These are phyloP conservation scores for Mimas tiliae DNA, from an alignment of 2,888 invertebrate genomes.

Conservation along the genomic window DNA sequence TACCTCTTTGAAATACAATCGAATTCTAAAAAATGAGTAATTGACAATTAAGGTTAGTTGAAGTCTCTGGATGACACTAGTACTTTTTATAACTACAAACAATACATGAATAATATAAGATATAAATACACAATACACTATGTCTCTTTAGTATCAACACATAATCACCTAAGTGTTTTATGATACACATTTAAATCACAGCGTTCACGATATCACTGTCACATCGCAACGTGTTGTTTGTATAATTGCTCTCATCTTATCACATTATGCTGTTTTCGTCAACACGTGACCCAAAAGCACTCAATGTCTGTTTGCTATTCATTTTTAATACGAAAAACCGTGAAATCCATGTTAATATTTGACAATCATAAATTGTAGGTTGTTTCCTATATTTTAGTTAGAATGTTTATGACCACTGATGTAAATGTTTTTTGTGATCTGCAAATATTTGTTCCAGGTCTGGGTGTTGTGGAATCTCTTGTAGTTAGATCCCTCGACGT, in stretches of 20 bases:
- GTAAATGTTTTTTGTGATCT: background rate
- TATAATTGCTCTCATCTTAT: conserved; percentile 3
- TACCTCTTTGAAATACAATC: too few species aligned
- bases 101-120: background rate
- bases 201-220: conserved; percentile 8
- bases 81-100: too few species aligned
- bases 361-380: background rate
- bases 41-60: too few species aligned
- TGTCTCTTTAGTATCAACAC: background rate
- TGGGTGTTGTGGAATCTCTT: too few species aligned
- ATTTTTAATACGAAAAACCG: background rate
- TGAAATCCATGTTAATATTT: too few species aligned
- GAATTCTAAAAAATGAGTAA: too few species aligned
- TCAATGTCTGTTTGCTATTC: background rate
- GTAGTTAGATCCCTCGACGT: too few species aligned
- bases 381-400: too few species aligned
- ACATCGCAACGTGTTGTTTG: background rate
- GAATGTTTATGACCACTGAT: background rate
- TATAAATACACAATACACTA: background rate
- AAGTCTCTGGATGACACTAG: too few species aligned
- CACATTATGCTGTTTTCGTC: background rate
- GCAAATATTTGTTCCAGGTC: too few species aligned
- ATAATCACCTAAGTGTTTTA: conserved; percentile 20
- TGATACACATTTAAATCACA: conserved; percentile 21
- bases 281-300: background rate